Conservation (phyloP, 2,113 vertebrate genomes). For the Murina feae region DNA sequence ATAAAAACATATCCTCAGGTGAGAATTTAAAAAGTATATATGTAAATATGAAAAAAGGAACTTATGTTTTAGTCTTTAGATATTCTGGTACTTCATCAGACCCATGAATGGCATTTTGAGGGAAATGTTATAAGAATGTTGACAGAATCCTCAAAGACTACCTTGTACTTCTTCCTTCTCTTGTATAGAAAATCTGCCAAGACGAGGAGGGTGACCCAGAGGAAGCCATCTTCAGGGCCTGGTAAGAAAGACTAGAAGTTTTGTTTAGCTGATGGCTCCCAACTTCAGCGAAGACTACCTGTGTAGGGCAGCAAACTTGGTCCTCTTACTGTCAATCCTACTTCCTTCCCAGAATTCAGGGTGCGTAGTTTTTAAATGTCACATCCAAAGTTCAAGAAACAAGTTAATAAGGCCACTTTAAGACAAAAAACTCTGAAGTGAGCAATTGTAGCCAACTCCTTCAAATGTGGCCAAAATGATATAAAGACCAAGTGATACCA, state of each 20-base stretch:
- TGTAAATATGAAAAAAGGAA: neutral
- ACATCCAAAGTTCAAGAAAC: slow-evolving; percentile 35
- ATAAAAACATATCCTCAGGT: neutral
- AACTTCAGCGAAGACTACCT: neutral
- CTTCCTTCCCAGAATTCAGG: slow-evolving; percentile 29
- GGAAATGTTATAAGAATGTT: neutral
- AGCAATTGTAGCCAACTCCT: neutral
- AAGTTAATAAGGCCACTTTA: slow-evolving; percentile 13
- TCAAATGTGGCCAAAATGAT: slow-evolving; percentile 11
- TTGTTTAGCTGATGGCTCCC: neutral
- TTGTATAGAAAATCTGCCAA: slow-evolving; percentile 60
- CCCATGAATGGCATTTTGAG: slow-evolving; percentile 23
- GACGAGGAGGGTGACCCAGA: slow-evolving; percentile 52
- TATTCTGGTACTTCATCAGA: slow-evolving; percentile 25
- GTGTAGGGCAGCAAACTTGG: neutral
- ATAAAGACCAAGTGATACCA: neutral
- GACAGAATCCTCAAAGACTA: neutral
- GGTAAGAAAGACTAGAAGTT: slow-evolving; percentile 65
- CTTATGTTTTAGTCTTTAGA: neutral
- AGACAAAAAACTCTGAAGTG: neutral
- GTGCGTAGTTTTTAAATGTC: neutral
- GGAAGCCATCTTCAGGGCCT: slow-evolving; percentile 60
- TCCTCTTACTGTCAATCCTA: neutral
- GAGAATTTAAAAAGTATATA: neutral
- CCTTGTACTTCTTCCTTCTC: slow-evolving; percentile 25